Evolutionary conservation across 2,888 invertebrate genomes (phyloP).

Genomic region (Nezara viridula): DNA sequence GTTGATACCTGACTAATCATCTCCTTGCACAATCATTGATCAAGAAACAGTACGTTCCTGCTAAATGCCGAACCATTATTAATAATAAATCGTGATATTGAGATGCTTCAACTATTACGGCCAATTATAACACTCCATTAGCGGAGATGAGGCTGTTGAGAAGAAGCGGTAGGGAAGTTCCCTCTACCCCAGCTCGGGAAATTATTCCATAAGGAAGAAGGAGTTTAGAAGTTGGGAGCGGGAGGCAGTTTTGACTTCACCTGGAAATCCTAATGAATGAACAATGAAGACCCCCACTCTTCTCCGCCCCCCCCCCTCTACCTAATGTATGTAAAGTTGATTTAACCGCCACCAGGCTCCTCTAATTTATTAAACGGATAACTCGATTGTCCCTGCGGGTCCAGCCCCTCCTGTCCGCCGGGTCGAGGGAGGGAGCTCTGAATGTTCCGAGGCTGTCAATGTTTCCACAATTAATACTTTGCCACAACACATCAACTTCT

Average conservation of each 20-base stretch:
- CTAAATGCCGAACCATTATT: not conserved
- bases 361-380: slow-evolving; percentile 56
- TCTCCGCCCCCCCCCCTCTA: not conserved
- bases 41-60: too few relatives aligned
- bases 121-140: slow-evolving; percentile 11
- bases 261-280: slow-evolving; percentile 54
- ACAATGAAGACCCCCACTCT: slow-evolving; percentile 50
- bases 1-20: too few relatives aligned
- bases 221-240: slow-evolving; percentile 29
- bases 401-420: not conserved
- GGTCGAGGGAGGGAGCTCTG: not conserved
- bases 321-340: slow-evolving; percentile 57
- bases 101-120: not conserved
- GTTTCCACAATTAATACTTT: not conserved
- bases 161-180: not conserved
- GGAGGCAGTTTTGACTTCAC: slow-evolving; percentile 44
- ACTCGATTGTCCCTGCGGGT: slow-evolving; percentile 46
- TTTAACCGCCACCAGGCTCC: slow-evolving; percentile 36
- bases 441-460: not conserved
- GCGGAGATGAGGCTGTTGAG: not conserved
- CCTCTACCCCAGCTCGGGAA: not conserved
- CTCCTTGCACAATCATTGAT: too few relatives aligned
- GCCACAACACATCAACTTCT: not conserved
- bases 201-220: slow-evolving; percentile 44
- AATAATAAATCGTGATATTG: not conserved